Conservation (phyloP, 35 echinoderm and acorn worm genomes). For the Lytechinus variegatus region DNA sequence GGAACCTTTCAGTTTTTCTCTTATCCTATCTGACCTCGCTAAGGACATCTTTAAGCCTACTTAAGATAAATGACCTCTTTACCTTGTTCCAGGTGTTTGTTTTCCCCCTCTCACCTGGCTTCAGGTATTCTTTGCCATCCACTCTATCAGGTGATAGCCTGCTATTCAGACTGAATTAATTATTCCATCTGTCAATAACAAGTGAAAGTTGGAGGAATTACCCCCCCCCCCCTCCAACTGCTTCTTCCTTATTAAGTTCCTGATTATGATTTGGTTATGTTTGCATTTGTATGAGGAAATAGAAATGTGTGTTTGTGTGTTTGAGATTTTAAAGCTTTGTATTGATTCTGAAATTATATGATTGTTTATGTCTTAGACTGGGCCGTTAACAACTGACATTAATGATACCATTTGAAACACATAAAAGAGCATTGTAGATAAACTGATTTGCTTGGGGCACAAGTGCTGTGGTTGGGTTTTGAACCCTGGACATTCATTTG, state of each 20-base stretch:
- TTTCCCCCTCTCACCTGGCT: neutral
- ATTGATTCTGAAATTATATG: too few species aligned
- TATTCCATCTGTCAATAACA: neutral
- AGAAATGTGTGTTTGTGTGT: too few species aligned
- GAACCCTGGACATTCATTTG: too few species aligned
- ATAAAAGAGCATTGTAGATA: too few species aligned
- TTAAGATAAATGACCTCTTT: slow-evolving; percentile 1
- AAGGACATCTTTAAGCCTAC: neutral
- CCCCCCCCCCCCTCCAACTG: neutral
- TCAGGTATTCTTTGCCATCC: neutral
- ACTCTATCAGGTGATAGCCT: neutral
- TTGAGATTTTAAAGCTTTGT: too few species aligned
- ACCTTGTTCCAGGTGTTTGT: neutral
- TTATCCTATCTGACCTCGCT: neutral
- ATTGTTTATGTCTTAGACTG: too few species aligned
- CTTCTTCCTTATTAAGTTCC: neutral
- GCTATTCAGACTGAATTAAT: neutral
- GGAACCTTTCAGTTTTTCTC: neutral
- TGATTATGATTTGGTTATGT: too few species aligned
- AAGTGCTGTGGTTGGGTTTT: too few species aligned
- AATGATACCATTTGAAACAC: too few species aligned
- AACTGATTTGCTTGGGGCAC: too few species aligned
- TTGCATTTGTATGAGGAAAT: too few species aligned
- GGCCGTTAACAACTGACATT: too few species aligned
- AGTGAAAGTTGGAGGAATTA: neutral